These are phyloP conservation scores for Onychostruthus taczanowskii DNA, from an alignment of 2,113 vertebrate species.

Conservation along the genomic window DNA sequence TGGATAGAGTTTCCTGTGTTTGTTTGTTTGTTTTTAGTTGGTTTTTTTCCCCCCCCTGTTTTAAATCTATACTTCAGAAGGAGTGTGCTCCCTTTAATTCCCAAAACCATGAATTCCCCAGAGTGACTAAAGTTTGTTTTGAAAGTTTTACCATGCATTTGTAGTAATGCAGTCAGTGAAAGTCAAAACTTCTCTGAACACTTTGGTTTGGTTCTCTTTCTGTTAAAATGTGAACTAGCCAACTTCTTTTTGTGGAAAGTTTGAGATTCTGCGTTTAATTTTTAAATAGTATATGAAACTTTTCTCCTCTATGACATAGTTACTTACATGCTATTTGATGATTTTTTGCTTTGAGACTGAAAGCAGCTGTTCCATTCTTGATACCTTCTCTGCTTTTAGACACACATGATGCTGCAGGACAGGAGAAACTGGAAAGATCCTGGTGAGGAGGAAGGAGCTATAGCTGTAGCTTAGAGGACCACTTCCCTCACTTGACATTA, in stretches of 20 bases:
- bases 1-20: background rate
- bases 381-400: background rate
- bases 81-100: background rate
- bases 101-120: background rate
- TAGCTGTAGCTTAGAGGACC: background rate
- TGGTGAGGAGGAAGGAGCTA: background rate
- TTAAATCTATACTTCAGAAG: background rate
- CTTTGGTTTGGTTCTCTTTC: background rate
- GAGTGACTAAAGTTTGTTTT: background rate
- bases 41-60: background rate
- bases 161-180: background rate
- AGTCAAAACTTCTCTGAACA: background rate
- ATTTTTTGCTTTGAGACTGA: background rate
- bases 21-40: background rate
- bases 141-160: background rate
- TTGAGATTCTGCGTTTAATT: background rate
- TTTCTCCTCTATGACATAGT: background rate
- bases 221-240: background rate
- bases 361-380: background rate
- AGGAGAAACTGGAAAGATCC: background rate
- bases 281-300: background rate
- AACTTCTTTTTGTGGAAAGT: background rate
- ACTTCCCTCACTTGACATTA: background rate
- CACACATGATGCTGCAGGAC: background rate
- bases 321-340: background rate